Evolutionary conservation across 2,797 vertebrate species (phyloP).

Genomic region (Sorex maritimensis): DNA sequence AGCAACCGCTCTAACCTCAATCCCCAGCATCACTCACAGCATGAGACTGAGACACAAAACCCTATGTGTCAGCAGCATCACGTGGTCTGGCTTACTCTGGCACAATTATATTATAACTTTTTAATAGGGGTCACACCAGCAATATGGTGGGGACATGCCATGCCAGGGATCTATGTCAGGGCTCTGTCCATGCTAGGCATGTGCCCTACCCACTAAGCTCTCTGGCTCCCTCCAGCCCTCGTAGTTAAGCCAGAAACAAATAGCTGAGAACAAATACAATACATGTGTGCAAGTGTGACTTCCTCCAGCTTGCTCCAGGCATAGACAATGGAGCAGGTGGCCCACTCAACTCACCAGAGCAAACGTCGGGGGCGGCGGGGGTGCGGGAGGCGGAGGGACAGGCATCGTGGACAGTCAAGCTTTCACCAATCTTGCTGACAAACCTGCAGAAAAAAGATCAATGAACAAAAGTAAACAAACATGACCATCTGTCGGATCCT

Average conservation of each 20-base stretch:
- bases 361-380: slow-evolving; percentile 95
- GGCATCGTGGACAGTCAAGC: slow-evolving; percentile 93
- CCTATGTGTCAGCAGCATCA: neutral
- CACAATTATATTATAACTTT: neutral
- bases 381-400: slow-evolving; percentile 94
- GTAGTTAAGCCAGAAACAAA: too few relatives aligned
- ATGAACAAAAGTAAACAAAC: slow-evolving; percentile 6
- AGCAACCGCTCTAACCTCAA: neutral
- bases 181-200: too few relatives aligned
- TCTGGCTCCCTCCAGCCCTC: too few relatives aligned
- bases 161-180: too few relatives aligned
- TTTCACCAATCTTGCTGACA: slow-evolving; percentile 81
- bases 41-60: neutral
- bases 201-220: too few relatives aligned
- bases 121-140: too few relatives aligned
- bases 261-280: neutral
- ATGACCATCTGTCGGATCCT: slow-evolving; percentile 1
- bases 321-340: neutral
- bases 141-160: too few relatives aligned
- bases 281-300: neutral
- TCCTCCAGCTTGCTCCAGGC: neutral
- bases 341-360: slow-evolving; percentile 94
- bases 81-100: neutral
- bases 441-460: slow-evolving; percentile 86
- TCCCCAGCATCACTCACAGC: too few relatives aligned